A percentile compares a stretch with the other conserved stretches of the same genome.
Evolutionary conservation across 2,113 vertebrate genomes (phyloP).

Genomic region (Ceuthmochares aereus): DNA sequence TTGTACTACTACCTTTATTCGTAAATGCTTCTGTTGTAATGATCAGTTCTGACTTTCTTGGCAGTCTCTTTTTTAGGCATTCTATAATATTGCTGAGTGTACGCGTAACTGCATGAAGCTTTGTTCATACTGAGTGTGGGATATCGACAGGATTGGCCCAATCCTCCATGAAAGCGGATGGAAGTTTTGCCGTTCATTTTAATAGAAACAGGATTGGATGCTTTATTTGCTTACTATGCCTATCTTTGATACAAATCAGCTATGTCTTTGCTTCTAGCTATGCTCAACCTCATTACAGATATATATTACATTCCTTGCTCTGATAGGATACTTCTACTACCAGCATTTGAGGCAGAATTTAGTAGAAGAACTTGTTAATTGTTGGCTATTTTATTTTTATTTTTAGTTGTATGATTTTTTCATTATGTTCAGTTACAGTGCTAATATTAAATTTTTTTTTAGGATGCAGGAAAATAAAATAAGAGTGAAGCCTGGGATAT

Average conservation of each 20-base stretch:
- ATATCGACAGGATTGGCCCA: neutral
- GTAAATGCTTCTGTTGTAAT: neutral
- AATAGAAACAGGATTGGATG: neutral
- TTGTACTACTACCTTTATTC: neutral
- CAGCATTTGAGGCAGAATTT: slow-evolving; percentile 40
- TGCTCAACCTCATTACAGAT: slow-evolving; percentile 65
- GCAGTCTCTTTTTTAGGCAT: neutral
- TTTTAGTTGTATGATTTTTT: neutral
- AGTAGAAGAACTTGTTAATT: slow-evolving; percentile 29
- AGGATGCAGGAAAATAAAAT: neutral
- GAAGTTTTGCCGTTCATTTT: neutral
- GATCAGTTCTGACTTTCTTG: neutral
- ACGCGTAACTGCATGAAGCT: neutral
- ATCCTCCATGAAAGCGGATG: neutral
- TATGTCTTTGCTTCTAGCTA: slow-evolving; percentile 70
- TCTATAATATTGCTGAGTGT: accelerated
- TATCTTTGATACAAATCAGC: slow-evolving; percentile 62
- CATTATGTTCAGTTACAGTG: neutral
- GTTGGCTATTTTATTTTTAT: neutral
- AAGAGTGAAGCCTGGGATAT: neutral
- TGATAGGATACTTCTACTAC: slow-evolving; percentile 2
- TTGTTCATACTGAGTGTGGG: neutral
- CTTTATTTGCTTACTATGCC: slow-evolving; percentile 54
- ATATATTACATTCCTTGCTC: slow-evolving; percentile 35
- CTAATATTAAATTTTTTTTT: neutral